Conservation (phyloP, 2,797 vertebrate genomes). For the Heliangelus exortis region DNA sequence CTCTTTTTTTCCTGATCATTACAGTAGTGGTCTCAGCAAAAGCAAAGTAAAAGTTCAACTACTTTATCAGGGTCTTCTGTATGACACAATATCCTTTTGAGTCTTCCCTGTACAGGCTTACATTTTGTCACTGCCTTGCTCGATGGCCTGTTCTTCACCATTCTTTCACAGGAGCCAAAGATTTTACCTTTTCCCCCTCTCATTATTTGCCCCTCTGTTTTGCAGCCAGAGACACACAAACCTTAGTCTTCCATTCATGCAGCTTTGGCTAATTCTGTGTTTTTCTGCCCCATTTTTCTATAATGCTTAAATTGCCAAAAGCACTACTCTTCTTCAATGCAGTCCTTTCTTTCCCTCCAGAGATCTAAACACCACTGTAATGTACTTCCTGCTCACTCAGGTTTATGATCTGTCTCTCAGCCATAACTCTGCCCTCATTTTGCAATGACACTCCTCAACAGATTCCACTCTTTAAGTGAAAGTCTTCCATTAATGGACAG, state of each 20-base stretch:
- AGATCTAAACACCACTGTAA: neutral
- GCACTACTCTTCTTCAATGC: neutral
- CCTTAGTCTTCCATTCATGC: neutral
- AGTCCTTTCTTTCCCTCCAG: neutral
- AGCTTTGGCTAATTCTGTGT: neutral
- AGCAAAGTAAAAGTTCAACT: constrained; percentile 10
- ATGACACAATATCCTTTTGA: neutral
- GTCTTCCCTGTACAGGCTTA: neutral
- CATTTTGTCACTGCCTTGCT: neutral
- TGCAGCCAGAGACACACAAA: neutral
- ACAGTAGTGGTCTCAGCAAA: neutral
- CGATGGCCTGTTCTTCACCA: neutral
- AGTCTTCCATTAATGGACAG: neutral
- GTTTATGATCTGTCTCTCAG: neutral
- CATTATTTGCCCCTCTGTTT: neutral
- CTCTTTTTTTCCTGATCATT: neutral
- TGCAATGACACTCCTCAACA: neutral
- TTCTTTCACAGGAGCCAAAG: neutral
- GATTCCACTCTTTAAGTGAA: neutral
- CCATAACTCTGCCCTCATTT: neutral
- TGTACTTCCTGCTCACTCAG: neutral
- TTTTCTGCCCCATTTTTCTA: neutral
- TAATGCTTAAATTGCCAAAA: neutral
- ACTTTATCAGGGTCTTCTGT: neutral
- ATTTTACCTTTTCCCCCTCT: neutral